Evolutionary conservation across 2,797 vertebrate species (phyloP), one percentile per base, ranked within the genome.

Genomic region (Pseudocheirus occidentalis): DNA sequence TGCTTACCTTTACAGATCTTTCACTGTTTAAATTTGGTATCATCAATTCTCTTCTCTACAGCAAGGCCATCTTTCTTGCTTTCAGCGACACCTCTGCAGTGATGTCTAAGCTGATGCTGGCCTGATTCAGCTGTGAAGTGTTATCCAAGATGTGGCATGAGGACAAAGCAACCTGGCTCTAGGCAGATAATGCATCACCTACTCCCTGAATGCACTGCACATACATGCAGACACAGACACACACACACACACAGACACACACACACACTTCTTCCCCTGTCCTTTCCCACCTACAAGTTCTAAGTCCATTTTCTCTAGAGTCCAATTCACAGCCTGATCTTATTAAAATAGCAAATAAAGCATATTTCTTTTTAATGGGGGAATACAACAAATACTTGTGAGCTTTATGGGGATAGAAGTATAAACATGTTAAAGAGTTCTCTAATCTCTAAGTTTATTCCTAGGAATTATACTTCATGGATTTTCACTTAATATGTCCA

Each of bases 21-120:
- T 91, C 92, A 90, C 57, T 92, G 58, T 52, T 95, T 95, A 95
- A 98, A 95, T 97, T 94, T 92, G 95, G 93, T 91, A 94, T 93
- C 90, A 93, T 92, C 94, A 96, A 92, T 95, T 94, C 40, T 90
- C 90, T 92, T 96, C 94, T 96, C 66, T 3, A 3, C 56, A 92
- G 90, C 92, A 55, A 96, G 93, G 94, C 97, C 56, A 89, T 92
- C 31, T 94, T 95, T 90, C 97, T 95, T 96, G 94, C 96, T 97
- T 96, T 96, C 95, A 97, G 93, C 52, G 93, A 92, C 95, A 95
- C 91, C 91, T 54, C 94, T 91, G 46, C 87, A 95, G 27, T 16
- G 56, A 98, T 0, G 16, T 46, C 29, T 29, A 28, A 1, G 59
- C 92, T 46, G 93, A 92, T 91, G 46, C 1, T 34, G 73, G 94